phyloP scores from a whole-genome alignment of 2,888 invertebrate species.

The Acronicta aceris region DNA sequence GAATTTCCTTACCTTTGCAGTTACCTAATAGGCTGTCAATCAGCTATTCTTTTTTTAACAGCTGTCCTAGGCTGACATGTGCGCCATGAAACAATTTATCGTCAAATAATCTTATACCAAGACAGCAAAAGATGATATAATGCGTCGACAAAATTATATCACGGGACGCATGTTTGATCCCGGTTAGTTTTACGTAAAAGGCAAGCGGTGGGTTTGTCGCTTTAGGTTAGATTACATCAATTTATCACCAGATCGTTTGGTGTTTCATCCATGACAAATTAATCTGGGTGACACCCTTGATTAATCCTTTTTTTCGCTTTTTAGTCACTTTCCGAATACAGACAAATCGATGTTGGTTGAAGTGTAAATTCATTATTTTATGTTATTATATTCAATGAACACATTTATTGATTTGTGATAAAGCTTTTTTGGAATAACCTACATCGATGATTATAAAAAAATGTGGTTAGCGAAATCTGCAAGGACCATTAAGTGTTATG shows the following conservation, averaged over 20 bases:
- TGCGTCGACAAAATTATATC: no score
- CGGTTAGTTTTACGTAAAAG: neutral
- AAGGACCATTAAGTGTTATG: conserved; percentile 2
- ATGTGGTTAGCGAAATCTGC: neutral
- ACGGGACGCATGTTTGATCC: neutral
- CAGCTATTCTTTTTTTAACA: neutral
- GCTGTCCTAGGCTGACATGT: no score
- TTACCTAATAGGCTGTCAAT: conserved; percentile 26
- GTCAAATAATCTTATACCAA: neutral
- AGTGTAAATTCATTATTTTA: neutral
- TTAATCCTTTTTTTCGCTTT: neutral
- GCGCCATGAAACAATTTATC: neutral
- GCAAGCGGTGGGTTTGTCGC: neutral
- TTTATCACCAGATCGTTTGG: neutral
- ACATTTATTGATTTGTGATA: neutral
- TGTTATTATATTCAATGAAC: no score
- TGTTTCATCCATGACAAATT: neutral
- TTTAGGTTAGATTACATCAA: neutral
- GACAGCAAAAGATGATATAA: neutral
- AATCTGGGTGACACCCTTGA: neutral
- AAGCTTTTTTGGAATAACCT: no score
- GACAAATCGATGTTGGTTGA: neutral
- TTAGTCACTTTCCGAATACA: neutral
- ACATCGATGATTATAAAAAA: no score
- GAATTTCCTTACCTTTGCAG: conserved; percentile 27